Base-by-base conservation (phyloP, 2,888 invertebrate species). In the Tortrix viridana region DNA sequence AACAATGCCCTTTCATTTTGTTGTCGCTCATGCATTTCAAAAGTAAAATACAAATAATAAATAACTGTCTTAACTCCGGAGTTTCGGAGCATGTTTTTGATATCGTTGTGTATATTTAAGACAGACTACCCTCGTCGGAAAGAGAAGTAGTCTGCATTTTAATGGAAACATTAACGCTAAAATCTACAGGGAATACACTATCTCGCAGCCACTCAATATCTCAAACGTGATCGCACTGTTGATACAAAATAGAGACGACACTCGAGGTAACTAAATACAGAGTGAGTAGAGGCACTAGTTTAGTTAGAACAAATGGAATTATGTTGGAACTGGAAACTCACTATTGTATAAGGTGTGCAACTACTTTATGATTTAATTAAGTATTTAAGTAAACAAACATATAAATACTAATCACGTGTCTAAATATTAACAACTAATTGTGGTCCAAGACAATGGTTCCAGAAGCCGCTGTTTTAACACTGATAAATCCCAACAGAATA, bases 221-320 rank as follows among this genome's bases (percentile, higher is more conserved):
- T 73, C 75, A 82, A 83, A 86, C 88, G 87, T 88, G 88, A 87
- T 81, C 80, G 77, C 76, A 82, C 80, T 88, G 82, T 82, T 85
- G 82, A 87, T 84, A 81, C 76, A 79, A 86, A 87, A 84, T 81
- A 77, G 70, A 74, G 72, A 77, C 70, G 79, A 80, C 67, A 69
- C 60, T 59, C 65, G 66, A 57, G 60, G 61, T 64, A 58, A 58
- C 57, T 41, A 63, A 53, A 41, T 57, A 53, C 52, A 23, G 32
- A 22, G 7, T 22, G 26, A 20, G 3, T 41, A 1, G n/a, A 19
- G 58, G 49, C 20, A 19, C 37, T 18, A n/a, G 32, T 44, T 49
- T 16, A 14, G 37, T 46, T 50, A 19, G 22, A 46, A 46, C 44
- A 16, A 50, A 41, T 23, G 12, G 38, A 12, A 38, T 32, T 50